Evolutionary conservation across 2,113 vertebrate genomes (phyloP), one percentile per base, ranked within the genome.

Genomic region (Dicerorhinus sumatrensis): DNA sequence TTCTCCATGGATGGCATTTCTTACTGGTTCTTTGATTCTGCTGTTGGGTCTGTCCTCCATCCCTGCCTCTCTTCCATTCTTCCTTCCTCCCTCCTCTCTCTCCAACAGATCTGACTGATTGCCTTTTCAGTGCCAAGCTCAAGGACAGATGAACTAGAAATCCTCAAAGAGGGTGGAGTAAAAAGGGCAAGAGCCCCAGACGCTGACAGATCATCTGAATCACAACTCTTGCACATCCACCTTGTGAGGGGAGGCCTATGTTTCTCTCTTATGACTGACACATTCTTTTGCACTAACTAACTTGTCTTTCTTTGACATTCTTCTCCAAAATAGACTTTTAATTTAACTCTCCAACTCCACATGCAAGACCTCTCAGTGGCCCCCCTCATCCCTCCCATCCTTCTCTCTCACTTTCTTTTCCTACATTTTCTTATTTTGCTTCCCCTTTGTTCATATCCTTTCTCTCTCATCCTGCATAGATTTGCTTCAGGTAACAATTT

Each of bases 331-430:
- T 10, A 3, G 11, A 73, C 39, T 42, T 86, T 77, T 8, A 62
- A 25, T n/a, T 58, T 80, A 58, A 65, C 36, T 72, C 42, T 84
- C 11, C 14, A 72, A 46, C 2, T 13, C 5, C 8, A 31, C 4
- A 5, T 1, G 14, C 10, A n/a, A 20, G 3, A 65, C 12, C 1
- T 60, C 23, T 48, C 33, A 13, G 39, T 4, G 31, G 39, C 6
- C 6, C 8, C 8, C 18, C 27, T 6, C 6, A n/a, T 3, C 7
- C 27, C 5, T 62, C 42, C n/a, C 31, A 6, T 3, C 9, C 36
- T 20, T 12, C 6, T 7, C 3, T 69, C 58, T 18, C 10, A 63
- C 8, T 67, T 90, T 65, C 51, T 8, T 75, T 16, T 11, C 21
- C 73, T 63, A 18, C 5, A 62, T 46, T 31, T 51, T 60, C 12